Evolutionary conservation across 2,113 vertebrate species (phyloP).

Genomic region (Rhinoderma darwinii): DNA sequence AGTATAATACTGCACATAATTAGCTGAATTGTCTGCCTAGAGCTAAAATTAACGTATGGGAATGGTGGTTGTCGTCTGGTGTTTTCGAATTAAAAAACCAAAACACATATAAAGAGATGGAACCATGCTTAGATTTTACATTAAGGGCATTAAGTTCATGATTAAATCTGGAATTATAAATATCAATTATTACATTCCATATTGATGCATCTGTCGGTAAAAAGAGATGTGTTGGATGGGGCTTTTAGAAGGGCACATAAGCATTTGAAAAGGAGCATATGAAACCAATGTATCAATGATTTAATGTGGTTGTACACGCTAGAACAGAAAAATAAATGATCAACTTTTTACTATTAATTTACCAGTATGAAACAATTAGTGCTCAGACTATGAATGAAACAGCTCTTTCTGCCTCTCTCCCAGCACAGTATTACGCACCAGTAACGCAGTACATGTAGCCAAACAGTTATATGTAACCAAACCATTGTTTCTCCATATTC

Average conservation of each 20-base stretch:
- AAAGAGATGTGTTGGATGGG: background rate
- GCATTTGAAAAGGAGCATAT: background rate
- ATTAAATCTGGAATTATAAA: background rate
- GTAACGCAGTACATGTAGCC: too few species aligned
- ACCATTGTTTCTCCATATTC: too few species aligned
- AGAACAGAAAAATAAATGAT: too few species aligned
- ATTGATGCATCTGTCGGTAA: background rate
- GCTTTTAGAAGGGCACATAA: background rate
- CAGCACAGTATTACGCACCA: too few species aligned
- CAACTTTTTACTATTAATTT: too few species aligned
- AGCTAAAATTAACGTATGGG: constrained; percentile 25
- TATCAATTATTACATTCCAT: background rate
- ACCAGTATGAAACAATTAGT: too few species aligned
- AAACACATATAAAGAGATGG: background rate
- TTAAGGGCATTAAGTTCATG: background rate
- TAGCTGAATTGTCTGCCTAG: constrained; percentile 26
- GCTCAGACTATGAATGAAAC: too few species aligned
- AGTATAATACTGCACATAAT: constrained; percentile 45
- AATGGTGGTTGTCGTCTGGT: constrained; percentile 14
- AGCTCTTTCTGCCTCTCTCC: too few species aligned
- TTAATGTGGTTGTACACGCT: too few species aligned
- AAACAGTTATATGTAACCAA: too few species aligned
- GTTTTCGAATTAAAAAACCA: constrained; percentile 12
- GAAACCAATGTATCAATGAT: background rate
- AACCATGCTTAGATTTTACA: background rate